Conservation (phyloP, 2,888 invertebrate species). For the Tenthredo mesomela region DNA sequence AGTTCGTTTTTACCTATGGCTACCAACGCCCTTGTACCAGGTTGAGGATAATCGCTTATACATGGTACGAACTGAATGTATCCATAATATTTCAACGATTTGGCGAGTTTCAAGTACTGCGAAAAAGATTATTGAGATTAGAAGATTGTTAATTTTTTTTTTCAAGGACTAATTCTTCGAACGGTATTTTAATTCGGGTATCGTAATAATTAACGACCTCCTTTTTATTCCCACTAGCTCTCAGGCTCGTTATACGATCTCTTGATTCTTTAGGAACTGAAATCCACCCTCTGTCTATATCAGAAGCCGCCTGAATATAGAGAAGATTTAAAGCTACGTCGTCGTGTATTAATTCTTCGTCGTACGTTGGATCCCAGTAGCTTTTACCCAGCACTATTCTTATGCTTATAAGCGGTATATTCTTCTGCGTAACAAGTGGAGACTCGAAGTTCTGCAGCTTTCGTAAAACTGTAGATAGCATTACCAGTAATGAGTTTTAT, state of each 20-base stretch:
- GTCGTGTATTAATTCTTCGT: conserved; percentile 90
- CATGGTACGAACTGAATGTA: conserved; percentile 90
- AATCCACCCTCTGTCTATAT: conserved; percentile 94
- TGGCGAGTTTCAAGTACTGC: conserved; percentile 92
- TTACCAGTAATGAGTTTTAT: conserved; percentile 44
- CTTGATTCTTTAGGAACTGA: conserved; percentile 85
- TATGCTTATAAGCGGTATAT: conserved; percentile 83
- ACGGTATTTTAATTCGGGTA: neutral
- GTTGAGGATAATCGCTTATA: conserved; percentile 87
- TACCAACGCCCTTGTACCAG: conserved; percentile 85
- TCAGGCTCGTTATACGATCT: conserved; percentile 85
- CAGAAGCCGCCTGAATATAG: conserved; percentile 92
- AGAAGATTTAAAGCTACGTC: conserved; percentile 91
- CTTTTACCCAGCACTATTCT: conserved; percentile 94
- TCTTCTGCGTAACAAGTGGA: conserved; percentile 94
- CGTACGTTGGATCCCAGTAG: conserved; percentile 94
- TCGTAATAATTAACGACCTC: conserved; percentile 84
- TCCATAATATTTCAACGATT: conserved; percentile 93
- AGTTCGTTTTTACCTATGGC: conserved; percentile 93
- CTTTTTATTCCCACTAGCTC: conserved; percentile 89
- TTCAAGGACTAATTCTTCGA: neutral
- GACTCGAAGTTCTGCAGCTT: conserved; percentile 98
- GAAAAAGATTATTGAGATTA: conserved; percentile 68
- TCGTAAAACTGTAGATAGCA: conserved; percentile 87
- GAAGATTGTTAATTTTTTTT: too few species aligned